A percentile compares a stretch with the other conserved stretches of the same genome.
Conservation (phyloP, 2,113 vertebrate genomes). For the Carassius gibelio region DNA sequence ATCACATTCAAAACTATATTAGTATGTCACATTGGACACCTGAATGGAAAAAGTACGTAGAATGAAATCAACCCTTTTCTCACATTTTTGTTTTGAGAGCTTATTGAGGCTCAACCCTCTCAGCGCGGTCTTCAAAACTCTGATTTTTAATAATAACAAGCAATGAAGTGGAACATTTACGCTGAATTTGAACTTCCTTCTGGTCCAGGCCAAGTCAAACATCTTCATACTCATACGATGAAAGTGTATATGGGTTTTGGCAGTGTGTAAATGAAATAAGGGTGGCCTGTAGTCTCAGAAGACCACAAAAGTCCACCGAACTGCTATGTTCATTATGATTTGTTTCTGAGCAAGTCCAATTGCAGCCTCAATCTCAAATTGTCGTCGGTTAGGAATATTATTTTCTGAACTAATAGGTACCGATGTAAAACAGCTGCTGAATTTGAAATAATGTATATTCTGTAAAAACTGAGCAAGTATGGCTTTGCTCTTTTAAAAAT, state of each 20-base stretch:
- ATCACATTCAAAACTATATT: background rate
- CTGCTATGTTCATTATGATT: background rate
- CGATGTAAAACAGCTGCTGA: slow-evolving; percentile 14
- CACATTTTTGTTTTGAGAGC: background rate
- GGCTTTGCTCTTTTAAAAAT: background rate
- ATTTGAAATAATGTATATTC: slow-evolving; percentile 10
- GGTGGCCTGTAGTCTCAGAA: slow-evolving; percentile 10
- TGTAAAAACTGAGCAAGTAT: no score
- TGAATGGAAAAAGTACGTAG: slow-evolving; percentile 2
- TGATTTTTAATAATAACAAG: slow-evolving; percentile 11
- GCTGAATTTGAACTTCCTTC: slow-evolving; percentile 6
- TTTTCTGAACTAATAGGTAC: background rate
- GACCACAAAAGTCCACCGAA: background rate
- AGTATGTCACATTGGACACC: background rate
- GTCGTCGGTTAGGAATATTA: slow-evolving; percentile 6
- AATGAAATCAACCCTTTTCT: background rate
- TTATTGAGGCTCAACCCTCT: background rate
- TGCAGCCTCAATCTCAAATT: background rate
- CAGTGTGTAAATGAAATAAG: slow-evolving; percentile 15
- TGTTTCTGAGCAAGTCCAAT: background rate
- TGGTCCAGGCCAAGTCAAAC: slow-evolving; percentile 24
- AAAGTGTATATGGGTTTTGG: slow-evolving; percentile 11
- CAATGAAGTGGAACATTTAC: slow-evolving; percentile 15
- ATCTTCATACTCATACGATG: slow-evolving; percentile 17
- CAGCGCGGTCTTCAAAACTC: background rate